A percentile compares a stretch with the other conserved stretches of the same genome.
Conservation (phyloP, 1,140 invertebrate species). For the Atopsyche davidsoni region DNA sequence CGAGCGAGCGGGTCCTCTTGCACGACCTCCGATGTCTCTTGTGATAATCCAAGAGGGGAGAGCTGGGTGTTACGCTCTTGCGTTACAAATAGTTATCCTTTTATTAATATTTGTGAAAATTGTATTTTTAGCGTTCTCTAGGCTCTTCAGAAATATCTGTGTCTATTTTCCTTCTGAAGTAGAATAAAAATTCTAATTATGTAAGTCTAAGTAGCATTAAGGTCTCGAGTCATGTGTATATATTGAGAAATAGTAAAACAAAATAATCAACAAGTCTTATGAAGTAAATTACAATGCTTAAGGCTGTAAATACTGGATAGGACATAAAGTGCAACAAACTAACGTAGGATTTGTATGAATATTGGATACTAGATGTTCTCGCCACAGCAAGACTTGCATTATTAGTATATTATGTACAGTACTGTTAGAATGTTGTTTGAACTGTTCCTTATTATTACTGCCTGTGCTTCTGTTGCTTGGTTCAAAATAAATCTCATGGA, state of each 20-base stretch:
- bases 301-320: conserved; percentile 23
- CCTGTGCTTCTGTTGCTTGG: conserved; percentile 22
- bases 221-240: conserved; percentile 10
- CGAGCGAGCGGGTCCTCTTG: too few species aligned
- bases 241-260: conserved; percentile 7
- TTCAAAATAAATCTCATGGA: too few species aligned
- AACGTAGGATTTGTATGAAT: conserved; percentile 18
- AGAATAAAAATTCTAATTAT: not conserved
- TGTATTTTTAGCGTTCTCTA: not conserved
- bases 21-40: too few species aligned
- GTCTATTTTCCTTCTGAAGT: too few species aligned
- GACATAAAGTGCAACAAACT: conserved; percentile 6
- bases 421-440: conserved; percentile 26
- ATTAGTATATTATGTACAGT: conserved; percentile 22
- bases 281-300: conserved; percentile 19
- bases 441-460: conserved; percentile 26
- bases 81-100: conserved; percentile 2
- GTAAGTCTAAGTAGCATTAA: not conserved
- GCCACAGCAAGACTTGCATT: too few species aligned
- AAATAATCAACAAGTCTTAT: conserved; percentile 25
- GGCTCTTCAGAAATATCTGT: too few species aligned
- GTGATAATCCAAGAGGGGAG: too few species aligned
- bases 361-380: conserved; percentile 7
- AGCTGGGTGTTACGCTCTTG: too few species aligned
- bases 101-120: not conserved